Evolutionary conservation across 2,797 vertebrate genomes (phyloP).

Genomic region (Natrix natrix): DNA sequence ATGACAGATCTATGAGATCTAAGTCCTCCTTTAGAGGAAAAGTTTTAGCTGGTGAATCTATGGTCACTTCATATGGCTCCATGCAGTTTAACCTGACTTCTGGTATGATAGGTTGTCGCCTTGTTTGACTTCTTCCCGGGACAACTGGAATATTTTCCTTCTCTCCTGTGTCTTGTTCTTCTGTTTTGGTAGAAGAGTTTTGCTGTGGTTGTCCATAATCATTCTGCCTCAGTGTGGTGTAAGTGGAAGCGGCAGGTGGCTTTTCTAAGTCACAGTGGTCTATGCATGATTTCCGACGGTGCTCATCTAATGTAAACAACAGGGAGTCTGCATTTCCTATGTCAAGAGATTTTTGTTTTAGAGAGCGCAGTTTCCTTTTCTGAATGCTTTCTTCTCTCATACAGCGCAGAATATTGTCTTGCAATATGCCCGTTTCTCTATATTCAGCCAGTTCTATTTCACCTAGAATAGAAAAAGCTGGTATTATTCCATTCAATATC

Average conservation of each 20-base stretch:
- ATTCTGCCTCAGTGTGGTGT: constrained; percentile 62
- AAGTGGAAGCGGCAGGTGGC: constrained; percentile 69
- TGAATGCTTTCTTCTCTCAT: constrained; percentile 92
- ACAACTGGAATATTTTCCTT: constrained; percentile 59
- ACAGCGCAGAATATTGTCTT: constrained; percentile 95
- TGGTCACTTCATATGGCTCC: constrained; percentile 90
- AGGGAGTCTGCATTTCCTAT: constrained; percentile 96
- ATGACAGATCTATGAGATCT: constrained; percentile 95
- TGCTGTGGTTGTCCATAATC: constrained; percentile 69
- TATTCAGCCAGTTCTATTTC: constrained; percentile 98
- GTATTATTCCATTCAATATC: constrained; percentile 64
- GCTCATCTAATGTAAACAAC: constrained; percentile 92
- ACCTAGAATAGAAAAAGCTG: constrained; percentile 82
- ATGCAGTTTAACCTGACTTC: constrained; percentile 96
- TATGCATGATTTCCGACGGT: constrained; percentile 96
- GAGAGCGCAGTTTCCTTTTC: constrained; percentile 94
- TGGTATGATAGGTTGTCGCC: constrained; percentile 86
- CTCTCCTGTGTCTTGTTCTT: constrained; percentile 72
- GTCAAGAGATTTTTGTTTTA: constrained; percentile 99
- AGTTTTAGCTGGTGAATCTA: constrained; percentile 74
- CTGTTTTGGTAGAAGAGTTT: constrained; percentile 70
- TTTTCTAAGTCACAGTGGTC: constrained; percentile 89
- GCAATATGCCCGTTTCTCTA: constrained; percentile 87
- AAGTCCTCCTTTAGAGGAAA: constrained; percentile 81
- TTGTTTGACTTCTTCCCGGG: constrained; percentile 72